Evolutionary conservation across 1,140 invertebrate genomes (phyloP).

Genomic region (Drosophila miranda): DNA sequence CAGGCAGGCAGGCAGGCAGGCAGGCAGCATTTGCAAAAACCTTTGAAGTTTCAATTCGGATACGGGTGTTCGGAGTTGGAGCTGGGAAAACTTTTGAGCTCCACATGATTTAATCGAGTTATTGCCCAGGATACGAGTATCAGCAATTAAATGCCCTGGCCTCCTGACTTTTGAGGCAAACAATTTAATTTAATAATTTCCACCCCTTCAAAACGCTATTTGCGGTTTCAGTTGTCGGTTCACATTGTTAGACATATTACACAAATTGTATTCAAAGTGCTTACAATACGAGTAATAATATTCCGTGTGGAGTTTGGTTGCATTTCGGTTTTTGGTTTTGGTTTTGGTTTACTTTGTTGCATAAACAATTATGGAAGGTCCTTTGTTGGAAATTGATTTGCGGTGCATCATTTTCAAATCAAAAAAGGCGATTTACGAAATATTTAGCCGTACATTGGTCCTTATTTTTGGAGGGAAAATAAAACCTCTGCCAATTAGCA

Average conservation of each 20-base stretch:
- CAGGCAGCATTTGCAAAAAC: constrained; percentile 24
- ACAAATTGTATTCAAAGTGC: constrained; percentile 33
- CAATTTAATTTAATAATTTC: constrained; percentile 54
- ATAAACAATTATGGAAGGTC: constrained; percentile 26
- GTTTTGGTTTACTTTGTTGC: constrained; percentile 19
- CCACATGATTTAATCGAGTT: constrained; percentile 46
- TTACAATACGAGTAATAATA: neutral
- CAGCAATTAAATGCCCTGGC: constrained; percentile 10
- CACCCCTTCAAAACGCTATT: constrained; percentile 19
- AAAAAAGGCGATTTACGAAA: too few relatives aligned
- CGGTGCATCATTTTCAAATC: too few relatives aligned
- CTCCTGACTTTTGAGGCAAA: too few relatives aligned
- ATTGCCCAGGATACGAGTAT: constrained; percentile 10
- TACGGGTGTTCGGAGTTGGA: too few relatives aligned
- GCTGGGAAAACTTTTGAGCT: constrained; percentile 17
- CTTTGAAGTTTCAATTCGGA: constrained; percentile 26
- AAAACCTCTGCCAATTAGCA: constrained; percentile 15
- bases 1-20: too few relatives aligned
- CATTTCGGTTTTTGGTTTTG: constrained; percentile 3
- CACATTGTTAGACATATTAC: constrained; percentile 40
- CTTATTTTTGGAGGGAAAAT: too few relatives aligned
- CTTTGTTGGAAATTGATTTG: too few relatives aligned
- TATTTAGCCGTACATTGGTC: too few relatives aligned
- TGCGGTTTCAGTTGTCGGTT: constrained; percentile 36
- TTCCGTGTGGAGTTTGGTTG: constrained; percentile 7